A percentile compares a stretch with the other conserved stretches of the same genome.
Evolutionary conservation across 2,113 vertebrate genomes (phyloP).

Genomic region (Mustela lutreola): DNA sequence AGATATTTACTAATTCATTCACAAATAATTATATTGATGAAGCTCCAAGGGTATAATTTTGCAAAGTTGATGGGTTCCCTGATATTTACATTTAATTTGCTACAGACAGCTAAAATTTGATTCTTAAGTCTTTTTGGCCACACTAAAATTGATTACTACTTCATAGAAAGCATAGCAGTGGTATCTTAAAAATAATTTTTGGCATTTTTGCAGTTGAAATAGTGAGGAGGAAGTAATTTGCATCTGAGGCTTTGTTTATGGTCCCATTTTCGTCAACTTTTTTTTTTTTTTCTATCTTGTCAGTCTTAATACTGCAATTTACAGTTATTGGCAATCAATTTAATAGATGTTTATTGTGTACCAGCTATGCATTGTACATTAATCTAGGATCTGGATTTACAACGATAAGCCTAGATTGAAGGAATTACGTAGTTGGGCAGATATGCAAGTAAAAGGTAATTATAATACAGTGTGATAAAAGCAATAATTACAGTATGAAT

Average conservation of each 20-base stretch:
- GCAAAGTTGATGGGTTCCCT: not conserved
- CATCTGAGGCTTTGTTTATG: not conserved
- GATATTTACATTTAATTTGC: slow-evolving; percentile 22
- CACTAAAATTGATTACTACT: not conserved
- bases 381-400: not conserved
- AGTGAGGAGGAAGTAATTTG: not conserved
- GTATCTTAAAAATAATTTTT: not conserved
- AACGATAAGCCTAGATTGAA: not conserved
- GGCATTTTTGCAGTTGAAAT: not conserved
- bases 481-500: not conserved
- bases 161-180: not conserved
- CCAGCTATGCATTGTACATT: not conserved
- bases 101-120: slow-evolving; percentile 10
- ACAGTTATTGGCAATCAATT: not conserved
- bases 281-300: slow-evolving; percentile 11
- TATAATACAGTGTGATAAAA: not conserved
- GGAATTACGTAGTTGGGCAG: not conserved
- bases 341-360: not conserved
- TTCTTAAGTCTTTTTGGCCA: not conserved
- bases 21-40: not conserved
- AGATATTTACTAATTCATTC: not conserved
- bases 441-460: not conserved
- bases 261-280: not conserved
- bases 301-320: not conserved
- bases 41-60: not conserved